Evolutionary conservation across 2,888 invertebrate species (phyloP).

Genomic region (Mythimna pallens): DNA sequence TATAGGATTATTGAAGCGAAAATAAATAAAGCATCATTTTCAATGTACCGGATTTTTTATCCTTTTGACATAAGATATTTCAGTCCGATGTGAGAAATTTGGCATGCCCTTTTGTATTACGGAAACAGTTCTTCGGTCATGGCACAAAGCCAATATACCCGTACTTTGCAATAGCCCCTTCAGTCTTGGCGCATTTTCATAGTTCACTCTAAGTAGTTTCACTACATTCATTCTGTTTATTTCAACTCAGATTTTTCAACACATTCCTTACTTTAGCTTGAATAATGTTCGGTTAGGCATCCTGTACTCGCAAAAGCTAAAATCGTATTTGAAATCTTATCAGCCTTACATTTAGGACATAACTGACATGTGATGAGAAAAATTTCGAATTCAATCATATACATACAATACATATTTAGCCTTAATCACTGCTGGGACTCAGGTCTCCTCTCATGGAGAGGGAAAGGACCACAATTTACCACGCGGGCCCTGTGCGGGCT

Average conservation of each 20-base stretch:
- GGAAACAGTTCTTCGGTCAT: constrained; percentile 48
- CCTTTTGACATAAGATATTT: constrained; percentile 30
- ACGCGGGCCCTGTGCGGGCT: too few relatives aligned
- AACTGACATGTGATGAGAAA: too few relatives aligned
- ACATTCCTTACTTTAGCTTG: constrained; percentile 11
- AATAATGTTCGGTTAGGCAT: neutral
- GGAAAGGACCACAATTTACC: too few relatives aligned
- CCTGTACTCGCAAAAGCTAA: neutral
- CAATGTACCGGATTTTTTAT: neutral
- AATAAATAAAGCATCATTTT: too few relatives aligned
- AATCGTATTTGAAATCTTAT: neutral
- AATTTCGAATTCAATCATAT: too few relatives aligned
- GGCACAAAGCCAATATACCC: constrained; percentile 52
- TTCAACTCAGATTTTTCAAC: constrained; percentile 23
- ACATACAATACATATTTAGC: too few relatives aligned
- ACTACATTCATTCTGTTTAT: constrained; percentile 35
- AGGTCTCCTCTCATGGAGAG: too few relatives aligned
- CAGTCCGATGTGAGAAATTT: constrained; percentile 36
- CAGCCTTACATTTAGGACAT: too few relatives aligned
- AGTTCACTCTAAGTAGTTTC: constrained; percentile 39
- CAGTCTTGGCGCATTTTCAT: constrained; percentile 56
- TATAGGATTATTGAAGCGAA: too few relatives aligned
- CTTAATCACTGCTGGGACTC: too few relatives aligned
- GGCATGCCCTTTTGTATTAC: constrained; percentile 54
- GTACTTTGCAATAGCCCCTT: constrained; percentile 54